Percentiles rank a stretch among this genome's conserved stretches.
Evolutionary conservation across 2,797 vertebrate genomes (phyloP).

Genomic region (Psittacula echo): DNA sequence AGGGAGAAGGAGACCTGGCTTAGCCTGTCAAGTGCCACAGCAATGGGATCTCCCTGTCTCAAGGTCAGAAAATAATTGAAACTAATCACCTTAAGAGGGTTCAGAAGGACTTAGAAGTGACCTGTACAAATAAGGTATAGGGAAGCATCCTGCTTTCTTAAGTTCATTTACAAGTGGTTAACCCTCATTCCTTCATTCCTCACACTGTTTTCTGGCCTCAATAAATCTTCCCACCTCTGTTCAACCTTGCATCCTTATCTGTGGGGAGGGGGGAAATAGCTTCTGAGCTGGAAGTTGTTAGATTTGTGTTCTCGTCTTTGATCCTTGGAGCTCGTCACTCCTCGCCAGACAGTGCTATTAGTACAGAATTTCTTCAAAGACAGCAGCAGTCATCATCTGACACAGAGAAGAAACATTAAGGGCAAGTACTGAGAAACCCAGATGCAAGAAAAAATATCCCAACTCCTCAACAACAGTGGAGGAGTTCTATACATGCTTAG

Average conservation of each 20-base stretch:
- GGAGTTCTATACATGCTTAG: neutral
- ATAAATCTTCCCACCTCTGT: neutral
- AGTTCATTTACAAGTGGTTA: neutral
- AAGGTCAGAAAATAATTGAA: neutral
- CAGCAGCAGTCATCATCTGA: neutral
- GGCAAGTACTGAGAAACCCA: neutral
- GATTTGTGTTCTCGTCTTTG: constrained; percentile 38
- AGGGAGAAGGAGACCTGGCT: neutral
- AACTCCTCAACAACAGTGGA: neutral
- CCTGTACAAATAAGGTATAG: neutral
- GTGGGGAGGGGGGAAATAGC: neutral
- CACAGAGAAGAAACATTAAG: neutral
- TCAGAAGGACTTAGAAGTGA: neutral
- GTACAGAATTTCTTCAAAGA: constrained; percentile 3
- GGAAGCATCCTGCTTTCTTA: neutral
- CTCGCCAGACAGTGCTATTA: neutral
- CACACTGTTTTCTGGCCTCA: neutral
- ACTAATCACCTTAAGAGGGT: neutral
- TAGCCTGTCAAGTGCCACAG: neutral
- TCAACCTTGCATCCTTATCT: neutral
- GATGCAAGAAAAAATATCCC: neutral
- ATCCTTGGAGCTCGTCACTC: constrained; percentile 18
- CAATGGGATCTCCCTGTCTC: neutral
- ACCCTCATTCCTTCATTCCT: neutral
- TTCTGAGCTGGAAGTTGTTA: neutral